Base-by-base conservation (phyloP, 1,140 invertebrate species). In the Steinernema feltiae region DNA sequence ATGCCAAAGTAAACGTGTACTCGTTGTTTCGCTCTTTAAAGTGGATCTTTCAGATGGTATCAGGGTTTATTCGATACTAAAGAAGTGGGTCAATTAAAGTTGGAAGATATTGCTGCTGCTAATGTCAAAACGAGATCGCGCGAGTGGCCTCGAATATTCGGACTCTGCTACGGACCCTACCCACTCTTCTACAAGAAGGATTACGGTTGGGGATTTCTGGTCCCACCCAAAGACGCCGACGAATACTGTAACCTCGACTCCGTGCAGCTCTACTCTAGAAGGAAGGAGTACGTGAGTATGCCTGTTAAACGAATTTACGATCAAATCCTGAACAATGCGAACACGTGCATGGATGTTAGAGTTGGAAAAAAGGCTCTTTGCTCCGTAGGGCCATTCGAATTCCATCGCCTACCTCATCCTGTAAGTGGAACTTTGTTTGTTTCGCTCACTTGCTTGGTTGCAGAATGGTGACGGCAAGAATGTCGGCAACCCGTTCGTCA, bases 401-500 rank as follows among this genome's bases (percentile, higher is more conserved):
- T 84, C 69, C 82, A 84, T 69, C 31, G 72, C 17, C 69, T 84
- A 21, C 82, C 82, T 1, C 83, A 84, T 75, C 78, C 83, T 24
- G 82, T 86, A 69, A 48, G 69, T 41, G 7, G 15, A 73, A 69
- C 1, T 74, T 18, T 30, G 48, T 32, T 29, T 2, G 27, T 3
- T 15, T 70, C 72, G 31, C 21, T 0, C 53, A 18, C 75, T 69
- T 31, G 48, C 31, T n/a, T 29, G 27, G 73, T 80, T 35, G n/a
- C 53, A 88, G 63, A 91, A 97, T 88, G 95, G 95, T 0, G 87
- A 89, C 0, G 63, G 63, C 21, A 74, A 69, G 88, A 92, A 93
- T 82, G 97, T 99, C n/a, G 97, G 97, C 0, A 98, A 97, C 96
- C n/a, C 96, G 0, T 87, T 99, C 29, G 91, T 94, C 0, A 94